phyloP scores from a whole-genome alignment of 64 coral and sea anemone species.

The Stichodactyla helianthus region DNA sequence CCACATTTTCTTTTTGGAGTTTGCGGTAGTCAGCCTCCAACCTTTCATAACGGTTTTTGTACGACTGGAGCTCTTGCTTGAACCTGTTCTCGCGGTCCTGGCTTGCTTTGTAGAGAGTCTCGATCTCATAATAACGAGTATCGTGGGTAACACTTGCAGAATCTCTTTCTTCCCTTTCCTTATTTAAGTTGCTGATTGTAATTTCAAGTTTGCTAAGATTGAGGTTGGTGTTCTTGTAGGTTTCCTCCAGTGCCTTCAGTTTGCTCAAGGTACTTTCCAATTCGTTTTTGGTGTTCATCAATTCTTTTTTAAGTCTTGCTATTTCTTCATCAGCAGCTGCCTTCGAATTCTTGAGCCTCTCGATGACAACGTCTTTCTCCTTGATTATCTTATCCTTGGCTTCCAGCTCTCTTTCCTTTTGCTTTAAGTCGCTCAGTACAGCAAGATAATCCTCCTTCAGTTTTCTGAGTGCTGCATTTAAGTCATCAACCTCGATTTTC shows the following conservation, averaged over 20 bases:
- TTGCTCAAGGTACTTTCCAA: conserved; percentile 74
- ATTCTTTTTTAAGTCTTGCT: conserved; percentile 67
- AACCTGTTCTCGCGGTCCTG: conserved; percentile 73
- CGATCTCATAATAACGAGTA: conserved; percentile 85
- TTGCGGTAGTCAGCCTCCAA: conserved; percentile 79
- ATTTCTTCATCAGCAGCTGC: conserved; percentile 67
- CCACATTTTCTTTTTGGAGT: conserved; percentile 85
- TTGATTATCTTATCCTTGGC: conserved; percentile 50
- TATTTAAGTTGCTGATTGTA: conserved; percentile 72
- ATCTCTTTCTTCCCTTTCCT: conserved; percentile 83
- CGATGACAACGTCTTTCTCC: conserved; percentile 65
- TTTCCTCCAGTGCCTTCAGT: conserved; percentile 71
- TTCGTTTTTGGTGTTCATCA: conserved; percentile 77
- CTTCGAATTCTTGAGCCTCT: conserved; percentile 55
- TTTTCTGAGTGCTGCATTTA: conserved; percentile 55
- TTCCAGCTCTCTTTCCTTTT: conserved; percentile 53
- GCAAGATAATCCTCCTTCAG: conserved; percentile 72
- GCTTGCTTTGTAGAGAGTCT: conserved; percentile 78
- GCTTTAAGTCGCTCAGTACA: conserved; percentile 44
- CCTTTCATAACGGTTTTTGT: conserved; percentile 83
- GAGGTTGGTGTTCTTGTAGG: conserved; percentile 60
- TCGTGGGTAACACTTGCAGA: conserved; percentile 70
- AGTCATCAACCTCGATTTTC: conserved; percentile 54
- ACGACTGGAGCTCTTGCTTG: conserved; percentile 78
- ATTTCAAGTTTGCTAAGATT: conserved; percentile 88